Evolutionary conservation across 2,888 invertebrate species (phyloP), one percentile per base, ranked within the genome.

Genomic region (Exocentrus adspersus): DNA sequence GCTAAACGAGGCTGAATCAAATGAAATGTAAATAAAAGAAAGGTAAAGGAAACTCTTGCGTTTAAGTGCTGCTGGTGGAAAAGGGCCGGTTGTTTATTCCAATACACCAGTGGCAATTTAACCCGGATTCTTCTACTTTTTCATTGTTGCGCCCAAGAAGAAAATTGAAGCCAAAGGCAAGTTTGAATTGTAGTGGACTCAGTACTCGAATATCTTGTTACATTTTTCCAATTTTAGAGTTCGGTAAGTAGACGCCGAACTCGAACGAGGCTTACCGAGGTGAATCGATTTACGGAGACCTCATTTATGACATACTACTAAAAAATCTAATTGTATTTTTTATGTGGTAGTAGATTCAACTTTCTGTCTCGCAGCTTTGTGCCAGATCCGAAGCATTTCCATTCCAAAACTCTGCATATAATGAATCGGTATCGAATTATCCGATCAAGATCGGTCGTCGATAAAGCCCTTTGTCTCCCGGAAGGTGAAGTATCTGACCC

Each of bases 21-120:
- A 53, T 43, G 54, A 30, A 54, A 54, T 43, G 54, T 54, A 54
- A 54, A 54, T 54, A 54, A 42, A 54, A 42, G 54, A 45, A 43
- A 24, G n/a, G 42, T 16, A 43, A 30, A 45, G 54, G 17, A 30
- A 54, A 45, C 16, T 42, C 16, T 54, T 54, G 20, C 42, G 43
- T 16, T 21, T 43, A 43, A 43, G 43, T 54, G 53, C 43, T 28
- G 17, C 17, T 10, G 53, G 37, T 19, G 30, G 12, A 20, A 19
- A 41, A 32, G 37, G 19, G 20, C 37, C 3, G 37, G 41, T 43
- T 42, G 12, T 43, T 54, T 54, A 32, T 51, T 51, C 32, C 51
- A 10, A 32, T 19, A 1, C 28, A 12, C 48, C 45, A 16, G 45
- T 48, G 48, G 28, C 48, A 48, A 9, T 14, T 48, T 24, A 37